Percentiles rank a stretch among this genome's conserved stretches.
Conservation (phyloP, 2,888 invertebrate species). For the Himalopsyche japonica region DNA sequence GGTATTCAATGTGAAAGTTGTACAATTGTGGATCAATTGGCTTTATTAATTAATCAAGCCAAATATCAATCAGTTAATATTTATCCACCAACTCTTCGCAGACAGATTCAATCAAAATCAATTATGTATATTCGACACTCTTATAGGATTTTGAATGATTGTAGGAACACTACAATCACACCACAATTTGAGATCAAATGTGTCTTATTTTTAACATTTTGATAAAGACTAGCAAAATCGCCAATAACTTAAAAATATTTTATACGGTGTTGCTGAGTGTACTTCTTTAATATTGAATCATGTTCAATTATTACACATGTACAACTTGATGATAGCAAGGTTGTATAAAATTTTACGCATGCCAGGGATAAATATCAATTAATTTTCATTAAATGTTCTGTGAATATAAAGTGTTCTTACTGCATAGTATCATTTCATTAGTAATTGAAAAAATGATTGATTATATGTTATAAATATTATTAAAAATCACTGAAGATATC, state of each 20-base stretch:
- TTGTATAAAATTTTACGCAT: not conserved
- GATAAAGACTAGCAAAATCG: too few species aligned
- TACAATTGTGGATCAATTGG: slow-evolving; percentile 9
- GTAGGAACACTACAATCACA: not conserved
- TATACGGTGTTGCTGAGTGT: too few species aligned
- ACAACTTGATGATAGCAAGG: not conserved
- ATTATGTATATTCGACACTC: not conserved
- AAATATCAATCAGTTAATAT: not conserved
- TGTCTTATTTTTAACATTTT: not conserved
- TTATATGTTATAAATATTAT: not conserved
- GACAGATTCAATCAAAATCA: too few species aligned
- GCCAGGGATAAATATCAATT: not conserved
- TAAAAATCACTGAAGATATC: not conserved
- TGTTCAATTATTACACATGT: too few species aligned
- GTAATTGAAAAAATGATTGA: not conserved
- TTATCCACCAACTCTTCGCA: not conserved
- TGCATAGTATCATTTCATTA: not conserved
- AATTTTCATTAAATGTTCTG: not conserved
- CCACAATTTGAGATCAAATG: not conserved
- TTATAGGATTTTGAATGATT: not conserved
- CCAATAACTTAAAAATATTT: too few species aligned
- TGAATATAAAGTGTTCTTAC: not conserved
- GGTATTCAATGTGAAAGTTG: slow-evolving; percentile 1
- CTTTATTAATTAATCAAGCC: not conserved
- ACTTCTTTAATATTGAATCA: too few species aligned